Evolutionary conservation across 2,888 invertebrate species (phyloP), one percentile per base, ranked within the genome.

Genomic region (Brenthis hecate): DNA sequence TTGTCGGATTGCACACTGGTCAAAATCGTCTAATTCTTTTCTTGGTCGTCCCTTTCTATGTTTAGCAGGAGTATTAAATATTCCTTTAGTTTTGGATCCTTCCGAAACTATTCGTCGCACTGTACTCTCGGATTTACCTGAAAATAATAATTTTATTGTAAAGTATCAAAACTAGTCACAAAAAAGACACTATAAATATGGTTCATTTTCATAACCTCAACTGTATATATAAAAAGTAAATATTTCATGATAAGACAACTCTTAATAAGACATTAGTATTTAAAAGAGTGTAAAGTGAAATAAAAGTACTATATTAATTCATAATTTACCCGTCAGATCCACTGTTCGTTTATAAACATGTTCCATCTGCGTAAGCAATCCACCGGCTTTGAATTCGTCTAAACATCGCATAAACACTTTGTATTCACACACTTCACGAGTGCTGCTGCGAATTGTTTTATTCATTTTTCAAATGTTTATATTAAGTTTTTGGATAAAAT

Each of bases 11-110:
- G 66, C 60, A 66, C 66, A 66, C 14, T 50, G 6, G 36, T 53
- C 43, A 23, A 66, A 66, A 58, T 66, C 58, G 36, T 66, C 66
- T 13, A 66, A 14, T 16, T 51, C 14, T 57, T 60, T 66, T 19
- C 3, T 51, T 6, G 60, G 54, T 23, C 66, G 32, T 28, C 19
- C 66, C 58, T 32, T 57, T 50, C 58, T 32, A 32, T 50, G 19
- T 58, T 66, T 66, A 13, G 14, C 50, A 50, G 63, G 63, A 13
- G 55, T 63, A 28, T 13, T 8, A 63, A 63, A 50, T n/a, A 50
- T n/a, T n/a, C 50, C 50, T n/a, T 32, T 32, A 54, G 6, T 63
- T 60, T 11, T 36, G 14, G 14, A 14, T 11, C 23, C 58, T 47
- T 60, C 58, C n/a, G 6, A 6, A 19, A 60, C 58, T 36, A 60